Conservation (phyloP, 2,888 invertebrate species). For the Mactromeris polynyma region DNA sequence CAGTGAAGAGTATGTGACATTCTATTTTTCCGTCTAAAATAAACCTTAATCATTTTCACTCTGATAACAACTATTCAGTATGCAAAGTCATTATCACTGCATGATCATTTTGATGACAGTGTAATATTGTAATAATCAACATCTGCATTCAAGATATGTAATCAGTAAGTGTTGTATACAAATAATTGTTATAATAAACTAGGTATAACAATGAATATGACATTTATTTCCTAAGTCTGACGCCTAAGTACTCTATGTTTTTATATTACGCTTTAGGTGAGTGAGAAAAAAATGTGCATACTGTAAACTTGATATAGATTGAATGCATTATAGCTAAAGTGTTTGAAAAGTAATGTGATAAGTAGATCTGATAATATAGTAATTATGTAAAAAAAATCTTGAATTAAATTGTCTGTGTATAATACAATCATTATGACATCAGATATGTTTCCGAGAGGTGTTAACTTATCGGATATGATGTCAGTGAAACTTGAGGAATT, state of each 20-base stretch:
- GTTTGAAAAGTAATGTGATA: neutral
- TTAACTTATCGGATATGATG: neutral
- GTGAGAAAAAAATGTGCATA: neutral
- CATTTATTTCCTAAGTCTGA: neutral
- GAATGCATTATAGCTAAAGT: neutral
- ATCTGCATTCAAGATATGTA: neutral
- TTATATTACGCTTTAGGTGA: neutral
- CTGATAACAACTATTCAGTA: neutral
- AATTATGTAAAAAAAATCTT: neutral
- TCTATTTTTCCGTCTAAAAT: neutral
- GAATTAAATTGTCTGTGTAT: neutral
- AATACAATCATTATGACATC: neutral
- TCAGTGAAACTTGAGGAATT: neutral
- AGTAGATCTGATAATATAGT: neutral
- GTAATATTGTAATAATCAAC: neutral
- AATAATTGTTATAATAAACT: neutral
- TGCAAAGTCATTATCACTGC: neutral
- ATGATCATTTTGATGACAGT: neutral
- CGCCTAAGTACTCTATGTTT: slow-evolving; percentile 1
- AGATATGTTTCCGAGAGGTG: neutral
- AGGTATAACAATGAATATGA: neutral
- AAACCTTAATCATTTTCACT: neutral
- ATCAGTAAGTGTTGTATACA: neutral
- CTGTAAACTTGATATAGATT: neutral
- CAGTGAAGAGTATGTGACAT: too few species aligned